These are phyloP conservation scores for Rousettus leschenaultii DNA, from an alignment of 2,113 vertebrate genomes.

Conservation along the genomic window DNA sequence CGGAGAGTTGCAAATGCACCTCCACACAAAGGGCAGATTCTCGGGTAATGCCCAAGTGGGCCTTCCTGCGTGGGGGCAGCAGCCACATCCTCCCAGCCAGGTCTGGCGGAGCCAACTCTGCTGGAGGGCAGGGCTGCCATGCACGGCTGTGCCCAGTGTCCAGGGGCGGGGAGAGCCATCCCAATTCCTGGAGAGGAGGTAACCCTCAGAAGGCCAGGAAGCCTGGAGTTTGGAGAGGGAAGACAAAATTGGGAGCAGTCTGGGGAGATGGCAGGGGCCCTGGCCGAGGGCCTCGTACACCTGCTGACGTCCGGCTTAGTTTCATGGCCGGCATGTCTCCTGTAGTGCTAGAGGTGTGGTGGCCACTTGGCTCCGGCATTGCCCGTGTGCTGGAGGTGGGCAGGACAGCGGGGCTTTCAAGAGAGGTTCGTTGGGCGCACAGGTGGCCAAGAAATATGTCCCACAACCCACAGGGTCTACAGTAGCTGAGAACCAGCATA, in stretches of 20 bases:
- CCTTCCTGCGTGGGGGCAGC: background rate
- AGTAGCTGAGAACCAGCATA: too few relatives aligned
- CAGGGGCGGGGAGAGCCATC: background rate
- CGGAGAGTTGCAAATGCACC: background rate
- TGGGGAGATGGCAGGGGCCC: background rate
- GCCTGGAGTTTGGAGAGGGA: background rate
- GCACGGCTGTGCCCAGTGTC: background rate
- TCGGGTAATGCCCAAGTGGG: background rate
- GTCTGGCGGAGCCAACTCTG: too few relatives aligned
- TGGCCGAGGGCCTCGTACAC: background rate
- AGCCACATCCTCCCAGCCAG: too few relatives aligned
- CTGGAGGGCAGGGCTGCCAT: too few relatives aligned
- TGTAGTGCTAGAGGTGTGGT: too few relatives aligned
- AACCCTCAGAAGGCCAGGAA: fast-evolving
- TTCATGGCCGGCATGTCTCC: background rate
- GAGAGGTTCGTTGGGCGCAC: too few relatives aligned
- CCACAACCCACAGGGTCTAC: background rate
- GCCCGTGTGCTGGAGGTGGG: too few relatives aligned
- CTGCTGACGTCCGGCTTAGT: background rate
- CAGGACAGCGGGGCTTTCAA: background rate
- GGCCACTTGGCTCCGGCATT: background rate
- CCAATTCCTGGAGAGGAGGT: background rate
- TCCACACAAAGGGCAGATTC: background rate
- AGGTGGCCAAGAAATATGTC: background rate
- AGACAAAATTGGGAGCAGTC: background rate